A percentile compares a stretch with the other conserved stretches of the same genome.
Evolutionary conservation across 1,140 invertebrate genomes (phyloP).

Genomic region (Globodera rostochiensis): DNA sequence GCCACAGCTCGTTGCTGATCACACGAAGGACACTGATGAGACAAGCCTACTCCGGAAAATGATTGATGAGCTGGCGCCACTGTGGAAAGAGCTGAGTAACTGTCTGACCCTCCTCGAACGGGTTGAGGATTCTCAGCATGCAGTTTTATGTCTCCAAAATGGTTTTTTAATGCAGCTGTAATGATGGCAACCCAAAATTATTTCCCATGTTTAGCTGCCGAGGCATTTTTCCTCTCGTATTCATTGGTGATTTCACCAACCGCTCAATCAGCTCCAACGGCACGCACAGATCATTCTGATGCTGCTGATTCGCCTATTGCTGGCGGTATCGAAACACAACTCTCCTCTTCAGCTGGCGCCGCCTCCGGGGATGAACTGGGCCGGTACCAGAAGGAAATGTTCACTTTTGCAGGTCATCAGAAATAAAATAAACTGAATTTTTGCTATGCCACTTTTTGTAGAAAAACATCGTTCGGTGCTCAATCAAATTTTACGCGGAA

Average conservation of each 20-base stretch:
- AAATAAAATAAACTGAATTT: not conserved
- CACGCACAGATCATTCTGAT: too few species aligned
- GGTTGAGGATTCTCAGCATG: slow-evolving; percentile 76
- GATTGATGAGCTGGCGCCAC: slow-evolving; percentile 70
- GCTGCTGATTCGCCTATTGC: not conserved
- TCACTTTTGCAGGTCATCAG: slow-evolving; percentile 55
- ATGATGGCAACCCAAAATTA: not conserved
- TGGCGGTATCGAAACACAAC: not conserved
- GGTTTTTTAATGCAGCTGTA: not conserved
- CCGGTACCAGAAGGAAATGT: slow-evolving; percentile 49
- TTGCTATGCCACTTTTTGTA: slow-evolving; percentile 58
- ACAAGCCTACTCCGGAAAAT: slow-evolving; percentile 16
- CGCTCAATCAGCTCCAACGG: not conserved
- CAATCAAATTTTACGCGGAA: slow-evolving; percentile 87
- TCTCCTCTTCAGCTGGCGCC: slow-evolving; percentile 69
- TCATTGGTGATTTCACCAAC: slow-evolving; percentile 39
- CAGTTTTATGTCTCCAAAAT: slow-evolving; percentile 78
- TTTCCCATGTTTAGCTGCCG: slow-evolving; percentile 72
- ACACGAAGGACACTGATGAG: not conserved
- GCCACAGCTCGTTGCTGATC: not conserved
- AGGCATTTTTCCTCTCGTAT: slow-evolving; percentile 67
- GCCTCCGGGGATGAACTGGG: slow-evolving; percentile 70
- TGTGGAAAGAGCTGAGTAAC: slow-evolving; percentile 81
- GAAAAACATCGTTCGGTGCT: slow-evolving; percentile 86
- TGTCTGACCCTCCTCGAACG: slow-evolving; percentile 71